Base-by-base conservation (phyloP, 1,140 invertebrate genomes). In the Centruroides vittatus region DNA sequence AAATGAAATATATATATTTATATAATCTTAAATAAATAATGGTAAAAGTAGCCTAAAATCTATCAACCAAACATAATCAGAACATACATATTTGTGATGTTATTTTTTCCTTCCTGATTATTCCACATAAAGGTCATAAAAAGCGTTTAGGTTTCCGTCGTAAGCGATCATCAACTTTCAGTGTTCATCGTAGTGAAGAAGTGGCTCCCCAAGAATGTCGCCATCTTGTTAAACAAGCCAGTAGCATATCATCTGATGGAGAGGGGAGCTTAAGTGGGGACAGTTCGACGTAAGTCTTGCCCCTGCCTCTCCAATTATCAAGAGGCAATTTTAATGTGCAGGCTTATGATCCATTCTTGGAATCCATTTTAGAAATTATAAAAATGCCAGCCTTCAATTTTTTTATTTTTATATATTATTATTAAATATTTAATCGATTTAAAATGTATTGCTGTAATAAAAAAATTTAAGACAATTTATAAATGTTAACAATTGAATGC, bases 151-250 rank as follows among this genome's bases (percentile, higher is more conserved):
- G 90, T 76, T 94, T 95, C 79, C 89, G 89, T 75, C 87, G 88
- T 79, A 88, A 89, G 78, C 88, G 88, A 71, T 89, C 86, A 75
- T 90, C 89, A 69, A 61, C 60, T 35, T 90, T 94, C 81, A 93
- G 89, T 74, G 89, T 94, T 71, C 90, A 93, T 80, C 86, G 92
- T 75, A 93, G 89, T 73, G 92, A 95, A 79, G 92, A 95, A 77
- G 86, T 95, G 81, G 41, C 91, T 69, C 90, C 91, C 64, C 84
- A 84, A 61, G 88, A 91, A 75, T 83, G 88, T 72, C 78, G 84
- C 67, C 79, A 83, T 67, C 76, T 82, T 66, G 81, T 83, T 59
- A 68, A 73, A 67, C 86, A 89, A 71, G 81, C 83, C 69, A 86
- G 88, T 71, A 91, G 88, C 70, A 85, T 90, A 66, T 93, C 90